Evolutionary conservation across 2,113 vertebrate genomes (phyloP).

Genomic region (Pelvicachromis taeniatus): DNA sequence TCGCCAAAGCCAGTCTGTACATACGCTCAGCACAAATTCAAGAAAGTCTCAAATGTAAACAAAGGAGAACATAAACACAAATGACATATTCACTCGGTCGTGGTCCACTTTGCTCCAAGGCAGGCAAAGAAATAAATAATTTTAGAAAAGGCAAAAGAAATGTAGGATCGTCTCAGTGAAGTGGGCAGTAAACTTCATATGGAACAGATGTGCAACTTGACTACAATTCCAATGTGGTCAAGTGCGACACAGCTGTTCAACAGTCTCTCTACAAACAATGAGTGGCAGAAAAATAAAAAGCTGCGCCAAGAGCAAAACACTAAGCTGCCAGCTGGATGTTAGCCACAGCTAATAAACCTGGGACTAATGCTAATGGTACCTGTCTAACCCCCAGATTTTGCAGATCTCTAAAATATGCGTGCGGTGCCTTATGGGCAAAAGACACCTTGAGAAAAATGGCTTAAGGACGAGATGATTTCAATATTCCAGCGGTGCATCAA

Average conservation of each 20-base stretch:
- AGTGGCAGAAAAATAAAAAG: background rate
- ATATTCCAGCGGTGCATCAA: background rate
- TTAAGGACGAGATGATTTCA: background rate
- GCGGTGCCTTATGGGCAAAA: background rate
- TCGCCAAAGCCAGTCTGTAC: background rate
- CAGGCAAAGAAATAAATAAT: background rate
- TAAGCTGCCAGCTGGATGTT: background rate
- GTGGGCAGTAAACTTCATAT: background rate
- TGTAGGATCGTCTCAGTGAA: background rate
- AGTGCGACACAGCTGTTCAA: background rate
- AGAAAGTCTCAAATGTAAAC: background rate
- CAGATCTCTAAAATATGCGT: background rate
- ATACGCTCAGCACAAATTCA: background rate
- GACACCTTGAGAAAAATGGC: background rate
- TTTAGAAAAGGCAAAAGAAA: background rate
- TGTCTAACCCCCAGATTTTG: background rate
- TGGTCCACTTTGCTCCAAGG: background rate
- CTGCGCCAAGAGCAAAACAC: background rate
- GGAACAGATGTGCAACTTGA: background rate
- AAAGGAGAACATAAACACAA: background rate
- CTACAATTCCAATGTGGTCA: background rate
- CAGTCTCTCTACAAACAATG: background rate
- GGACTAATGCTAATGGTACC: background rate
- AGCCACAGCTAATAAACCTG: background rate
- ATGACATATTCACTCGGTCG: background rate